Evolutionary conservation across 2,797 vertebrate species (phyloP), one percentile per base, ranked within the genome.

Genomic region (Babyrousa celebensis): DNA sequence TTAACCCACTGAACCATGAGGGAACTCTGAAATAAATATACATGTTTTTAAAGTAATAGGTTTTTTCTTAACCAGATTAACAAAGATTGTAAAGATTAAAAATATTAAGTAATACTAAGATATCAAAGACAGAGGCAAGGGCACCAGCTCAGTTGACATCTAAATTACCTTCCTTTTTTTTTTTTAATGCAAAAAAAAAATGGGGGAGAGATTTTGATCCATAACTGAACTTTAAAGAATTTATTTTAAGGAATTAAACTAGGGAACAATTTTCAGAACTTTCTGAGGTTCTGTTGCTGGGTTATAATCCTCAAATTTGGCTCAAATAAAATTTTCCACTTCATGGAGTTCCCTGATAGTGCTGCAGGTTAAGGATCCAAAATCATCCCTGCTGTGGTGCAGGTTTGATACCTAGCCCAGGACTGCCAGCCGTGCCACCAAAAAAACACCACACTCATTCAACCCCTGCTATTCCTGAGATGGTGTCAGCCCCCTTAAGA

Each of bases 31-130:
- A 36, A 36, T 36, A 36, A 36, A 36, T 36, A 36, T 36, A 36
- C 36, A 36, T 36, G 36, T 62, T 63, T 78, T 54, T 20, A 5
- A 27, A 79, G 17, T 62, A 79, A 52, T 54, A 90, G 65, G n/a
- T 17, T 71, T 88, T 87, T 90, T 79, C 63, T 56, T 12, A 71
- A 25, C 54, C 23, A 90, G 80, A 68, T 36, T 60, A 78, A 94
- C 78, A 67, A 83, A 80, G 48, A 7, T 43, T 74, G 43, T 82
- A 74, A 83, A 83, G 36, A 58, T 36, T 52, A 71, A 85, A 94
- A 89, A 62, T 67, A 48, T 54, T 68, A 29, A 62, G 40, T 77
- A 54, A 82, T 74, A 67, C 15, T 60, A 89, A 63, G 25, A 54
- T 70, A 14, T 36, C 54, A 90, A 70, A 85, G n/a, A 40, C 43